phyloP scores from a whole-genome alignment of 2,113 vertebrate species.

The Oxyura jamaicensis region DNA sequence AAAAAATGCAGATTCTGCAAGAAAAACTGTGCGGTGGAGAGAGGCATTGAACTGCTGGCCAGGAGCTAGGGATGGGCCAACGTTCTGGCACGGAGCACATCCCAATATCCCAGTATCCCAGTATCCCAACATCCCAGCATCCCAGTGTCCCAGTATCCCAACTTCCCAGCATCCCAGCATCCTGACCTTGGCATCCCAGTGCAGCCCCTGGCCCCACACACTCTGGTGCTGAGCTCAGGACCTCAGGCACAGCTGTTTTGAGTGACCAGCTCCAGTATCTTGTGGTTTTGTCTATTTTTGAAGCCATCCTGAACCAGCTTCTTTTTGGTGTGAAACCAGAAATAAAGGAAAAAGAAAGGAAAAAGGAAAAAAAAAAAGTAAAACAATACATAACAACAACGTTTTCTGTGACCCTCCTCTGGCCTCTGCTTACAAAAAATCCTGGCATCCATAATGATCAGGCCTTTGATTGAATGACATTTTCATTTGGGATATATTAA shows the following conservation, averaged over 20 bases:
- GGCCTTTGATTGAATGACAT: not conserved
- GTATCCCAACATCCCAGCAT: not conserved
- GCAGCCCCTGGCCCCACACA: not conserved
- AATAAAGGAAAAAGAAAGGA: not conserved
- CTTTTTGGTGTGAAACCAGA: not conserved
- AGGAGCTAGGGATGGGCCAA: not conserved
- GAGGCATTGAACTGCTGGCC: not conserved
- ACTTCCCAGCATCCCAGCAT: not conserved
- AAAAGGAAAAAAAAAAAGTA: not conserved
- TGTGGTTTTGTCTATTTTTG: not conserved
- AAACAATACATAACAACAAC: not conserved
- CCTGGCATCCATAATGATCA: not conserved
- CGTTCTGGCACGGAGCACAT: not conserved
- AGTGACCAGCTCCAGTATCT: rapidly evolving
- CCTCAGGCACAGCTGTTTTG: rapidly evolving
- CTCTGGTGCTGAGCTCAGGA: not conserved
- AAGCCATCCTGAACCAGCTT: not conserved
- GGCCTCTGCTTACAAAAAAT: not conserved
- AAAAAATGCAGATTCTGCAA: not conserved
- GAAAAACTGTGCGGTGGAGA: not conserved
- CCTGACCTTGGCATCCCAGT: not conserved
- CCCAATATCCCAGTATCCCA: not conserved
- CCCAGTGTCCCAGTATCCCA: not conserved
- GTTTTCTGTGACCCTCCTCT: not conserved
- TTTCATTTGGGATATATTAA: constrained; percentile 41